phyloP scores from a whole-genome alignment of 2,797 vertebrate species.

The Zalophus californianus region DNA sequence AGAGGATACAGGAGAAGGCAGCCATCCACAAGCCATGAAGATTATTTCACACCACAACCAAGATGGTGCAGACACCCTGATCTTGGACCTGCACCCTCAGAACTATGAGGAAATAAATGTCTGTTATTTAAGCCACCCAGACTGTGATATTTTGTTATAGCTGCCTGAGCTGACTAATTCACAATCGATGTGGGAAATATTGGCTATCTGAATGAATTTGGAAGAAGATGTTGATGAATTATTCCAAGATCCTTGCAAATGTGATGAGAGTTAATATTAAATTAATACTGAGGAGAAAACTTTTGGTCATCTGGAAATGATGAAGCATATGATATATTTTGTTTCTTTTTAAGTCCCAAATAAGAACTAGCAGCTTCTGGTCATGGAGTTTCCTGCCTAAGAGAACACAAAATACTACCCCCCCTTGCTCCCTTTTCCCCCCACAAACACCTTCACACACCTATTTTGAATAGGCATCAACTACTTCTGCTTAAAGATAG shows the following conservation, averaged over 20 bases:
- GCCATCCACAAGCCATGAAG: neutral
- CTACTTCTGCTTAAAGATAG: neutral
- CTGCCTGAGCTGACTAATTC: neutral
- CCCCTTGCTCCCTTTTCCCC: accelerated
- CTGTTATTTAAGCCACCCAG: neutral
- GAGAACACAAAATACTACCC: neutral
- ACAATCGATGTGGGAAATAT: neutral
- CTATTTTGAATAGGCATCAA: neutral
- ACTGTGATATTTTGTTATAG: neutral
- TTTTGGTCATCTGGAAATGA: neutral
- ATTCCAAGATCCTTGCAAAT: neutral
- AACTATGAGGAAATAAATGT: neutral
- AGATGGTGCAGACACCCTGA: neutral
- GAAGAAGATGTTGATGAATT: neutral
- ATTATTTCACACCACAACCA: accelerated
- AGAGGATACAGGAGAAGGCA: neutral
- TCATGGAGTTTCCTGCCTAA: neutral
- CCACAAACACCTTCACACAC: neutral
- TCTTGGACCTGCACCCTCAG: neutral
- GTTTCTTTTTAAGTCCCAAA: neutral
- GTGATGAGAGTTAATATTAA: neutral
- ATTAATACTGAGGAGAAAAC: neutral
- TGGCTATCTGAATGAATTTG: neutral
- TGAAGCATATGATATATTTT: neutral
- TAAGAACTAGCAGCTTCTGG: neutral